Evolutionary conservation across 2,113 vertebrate species (phyloP).

Genomic region (Oostethus manadensis): DNA sequence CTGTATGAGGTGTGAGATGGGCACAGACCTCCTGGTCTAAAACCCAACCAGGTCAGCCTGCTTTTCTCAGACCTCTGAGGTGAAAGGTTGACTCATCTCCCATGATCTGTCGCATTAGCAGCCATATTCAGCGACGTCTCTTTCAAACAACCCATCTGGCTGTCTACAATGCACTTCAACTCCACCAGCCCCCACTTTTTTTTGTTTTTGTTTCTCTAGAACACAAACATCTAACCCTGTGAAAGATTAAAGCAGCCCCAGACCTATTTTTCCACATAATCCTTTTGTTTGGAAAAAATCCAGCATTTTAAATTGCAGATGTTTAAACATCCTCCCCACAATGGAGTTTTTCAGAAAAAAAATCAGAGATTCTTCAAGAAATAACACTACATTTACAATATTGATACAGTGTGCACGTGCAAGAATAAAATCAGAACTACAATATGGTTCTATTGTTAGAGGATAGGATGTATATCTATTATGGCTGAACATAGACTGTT

Average conservation of each 20-base stretch:
- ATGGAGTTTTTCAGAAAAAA: constrained; percentile 15
- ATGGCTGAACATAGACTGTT: background rate
- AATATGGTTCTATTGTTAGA: constrained; percentile 16
- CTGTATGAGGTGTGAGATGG: background rate
- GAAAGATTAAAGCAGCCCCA: constrained; percentile 34
- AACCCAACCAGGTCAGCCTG: constrained; percentile 37
- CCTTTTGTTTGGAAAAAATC: constrained; percentile 42
- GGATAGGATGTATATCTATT: constrained; percentile 16
- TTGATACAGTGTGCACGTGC: constrained; percentile 13
- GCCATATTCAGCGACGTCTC: constrained; percentile 41
- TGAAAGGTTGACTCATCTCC: constrained; percentile 54
- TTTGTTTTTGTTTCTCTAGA: background rate
- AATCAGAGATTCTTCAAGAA: constrained; percentile 26
- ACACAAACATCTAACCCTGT: constrained; percentile 4
- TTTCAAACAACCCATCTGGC: constrained; percentile 58
- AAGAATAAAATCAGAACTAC: background rate
- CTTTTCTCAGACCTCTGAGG: constrained; percentile 29
- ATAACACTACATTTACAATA: constrained; percentile 26
- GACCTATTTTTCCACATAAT: constrained; percentile 45
- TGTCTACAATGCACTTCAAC: constrained; percentile 33
- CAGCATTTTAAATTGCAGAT: constrained; percentile 24
- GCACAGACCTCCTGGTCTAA: background rate
- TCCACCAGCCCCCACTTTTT: constrained; percentile 5
- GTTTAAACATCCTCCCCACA: constrained; percentile 24
- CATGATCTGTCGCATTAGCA: constrained; percentile 53